A percentile compares a stretch with the other conserved stretches of the same genome.
phyloP scores from a whole-genome alignment of 2,113 vertebrate genomes.

The Lethenteron camtschaticum region DNA sequence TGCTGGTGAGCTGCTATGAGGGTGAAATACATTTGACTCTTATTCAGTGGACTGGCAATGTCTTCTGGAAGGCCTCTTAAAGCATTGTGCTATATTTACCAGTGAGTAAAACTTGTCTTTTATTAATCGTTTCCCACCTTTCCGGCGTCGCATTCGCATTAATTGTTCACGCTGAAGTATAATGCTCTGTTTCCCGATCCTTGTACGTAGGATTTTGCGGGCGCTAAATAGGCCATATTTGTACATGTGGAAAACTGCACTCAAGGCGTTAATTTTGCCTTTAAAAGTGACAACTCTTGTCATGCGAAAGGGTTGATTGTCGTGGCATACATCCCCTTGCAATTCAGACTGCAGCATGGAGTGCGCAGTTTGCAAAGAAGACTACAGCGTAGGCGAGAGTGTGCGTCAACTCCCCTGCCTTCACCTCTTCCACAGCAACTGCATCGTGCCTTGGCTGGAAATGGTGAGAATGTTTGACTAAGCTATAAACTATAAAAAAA shows the following conservation, averaged over 20 bases:
- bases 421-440: slow-evolving; percentile 85
- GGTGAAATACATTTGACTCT: too few species aligned
- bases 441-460: slow-evolving; percentile 92
- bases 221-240: background rate
- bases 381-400: slow-evolving; percentile 50
- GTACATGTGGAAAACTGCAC: background rate
- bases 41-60: too few species aligned
- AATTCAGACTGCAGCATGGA: slow-evolving; percentile 54
- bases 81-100: too few species aligned
- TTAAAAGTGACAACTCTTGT: background rate
- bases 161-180: too few species aligned
- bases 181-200: background rate
- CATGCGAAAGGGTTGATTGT: too few species aligned
- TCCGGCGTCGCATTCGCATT: too few species aligned
- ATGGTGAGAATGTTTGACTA: slow-evolving; percentile 37
- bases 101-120: too few species aligned
- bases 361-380: slow-evolving; percentile 90
- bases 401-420: slow-evolving; percentile 85
- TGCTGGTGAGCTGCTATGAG: too few species aligned
- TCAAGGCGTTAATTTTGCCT: background rate
- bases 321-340: background rate
- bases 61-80: too few species aligned
- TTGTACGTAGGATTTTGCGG: background rate
- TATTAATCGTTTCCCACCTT: too few species aligned
- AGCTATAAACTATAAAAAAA: too few species aligned